These are phyloP conservation scores for Hypotaenidia okinawae DNA, from an alignment of 2,797 vertebrate genomes.

Conservation along the genomic window DNA sequence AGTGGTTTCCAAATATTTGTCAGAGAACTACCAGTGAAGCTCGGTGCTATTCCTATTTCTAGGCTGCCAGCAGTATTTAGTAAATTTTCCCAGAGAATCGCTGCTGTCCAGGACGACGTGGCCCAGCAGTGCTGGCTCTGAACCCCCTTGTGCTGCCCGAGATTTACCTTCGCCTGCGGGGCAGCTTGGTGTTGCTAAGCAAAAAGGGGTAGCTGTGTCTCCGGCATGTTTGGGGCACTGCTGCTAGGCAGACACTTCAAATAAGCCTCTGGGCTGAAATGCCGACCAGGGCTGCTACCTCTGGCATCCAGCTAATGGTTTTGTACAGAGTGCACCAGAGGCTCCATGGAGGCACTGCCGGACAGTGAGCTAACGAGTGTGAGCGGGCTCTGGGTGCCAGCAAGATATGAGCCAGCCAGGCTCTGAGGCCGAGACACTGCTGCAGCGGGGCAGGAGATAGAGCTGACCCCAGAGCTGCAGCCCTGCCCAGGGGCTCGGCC, in stretches of 20 bases:
- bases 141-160: not conserved
- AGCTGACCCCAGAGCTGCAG: not conserved
- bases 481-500: accelerated
- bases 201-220: not conserved
- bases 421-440: not conserved
- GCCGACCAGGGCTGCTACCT: not conserved
- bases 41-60: not conserved
- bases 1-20: constrained; percentile 57
- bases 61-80: not conserved
- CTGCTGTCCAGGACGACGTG: not conserved
- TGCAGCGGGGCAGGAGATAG: not conserved
- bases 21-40: not conserved
- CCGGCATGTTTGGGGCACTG: not conserved
- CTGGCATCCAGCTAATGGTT: not conserved
- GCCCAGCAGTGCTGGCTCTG: not conserved
- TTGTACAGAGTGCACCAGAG: not conserved
- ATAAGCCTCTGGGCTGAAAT: not conserved
- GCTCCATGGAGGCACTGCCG: not conserved
- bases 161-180: constrained; percentile 11
- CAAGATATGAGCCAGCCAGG: not conserved
- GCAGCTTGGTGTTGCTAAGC: not conserved
- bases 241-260: constrained; percentile 10
- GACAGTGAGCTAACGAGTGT: accelerated
- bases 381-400: not conserved
- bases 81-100: constrained; percentile 3